Evolutionary conservation across 2,888 invertebrate species (phyloP).

Genomic region (Slavum lentiscoides): DNA sequence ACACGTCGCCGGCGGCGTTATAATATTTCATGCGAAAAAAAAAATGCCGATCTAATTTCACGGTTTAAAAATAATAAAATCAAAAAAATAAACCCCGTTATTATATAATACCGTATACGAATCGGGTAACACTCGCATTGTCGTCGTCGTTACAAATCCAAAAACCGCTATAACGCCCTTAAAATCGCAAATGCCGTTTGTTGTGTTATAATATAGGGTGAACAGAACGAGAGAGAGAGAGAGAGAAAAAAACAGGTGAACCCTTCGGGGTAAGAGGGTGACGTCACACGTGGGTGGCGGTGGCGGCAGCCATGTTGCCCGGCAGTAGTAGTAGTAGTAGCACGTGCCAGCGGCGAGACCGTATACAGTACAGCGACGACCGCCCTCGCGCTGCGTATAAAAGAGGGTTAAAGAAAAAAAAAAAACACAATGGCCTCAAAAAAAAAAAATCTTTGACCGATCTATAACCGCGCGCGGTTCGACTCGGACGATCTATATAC

Average conservation of each 20-base stretch:
- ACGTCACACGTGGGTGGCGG: constrained; percentile 53
- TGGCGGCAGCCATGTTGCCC: constrained; percentile 49
- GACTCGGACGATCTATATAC: constrained; percentile 9
- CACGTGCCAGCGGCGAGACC: constrained; percentile 50
- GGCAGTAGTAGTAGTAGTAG: constrained; percentile 26
- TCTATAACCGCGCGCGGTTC: neutral
- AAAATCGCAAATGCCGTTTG: constrained; percentile 50
- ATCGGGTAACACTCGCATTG: constrained; percentile 17
- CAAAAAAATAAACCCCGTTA: constrained; percentile 29
- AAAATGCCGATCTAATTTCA: constrained; percentile 28
- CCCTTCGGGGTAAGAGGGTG: constrained; percentile 53
- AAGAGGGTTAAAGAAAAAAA: constrained; percentile 43
- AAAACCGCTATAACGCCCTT: constrained; percentile 52
- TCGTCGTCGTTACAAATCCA: constrained; percentile 28
- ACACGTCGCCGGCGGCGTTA: too few species aligned
- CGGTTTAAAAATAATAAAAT: constrained; percentile 12
- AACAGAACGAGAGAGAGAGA: constrained; percentile 8
- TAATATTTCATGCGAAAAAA: neutral
- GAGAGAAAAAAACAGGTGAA: constrained; percentile 50
- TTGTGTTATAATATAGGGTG: constrained; percentile 36
- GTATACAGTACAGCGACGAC: constrained; percentile 35
- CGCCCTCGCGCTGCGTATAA: constrained; percentile 40
- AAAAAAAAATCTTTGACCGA: constrained; percentile 23
- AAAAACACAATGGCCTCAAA: constrained; percentile 51
- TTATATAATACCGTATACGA: constrained; percentile 12